Evolutionary conservation across 2,888 invertebrate species (phyloP).

Genomic region (Peribatodes rhomboidaria): DNA sequence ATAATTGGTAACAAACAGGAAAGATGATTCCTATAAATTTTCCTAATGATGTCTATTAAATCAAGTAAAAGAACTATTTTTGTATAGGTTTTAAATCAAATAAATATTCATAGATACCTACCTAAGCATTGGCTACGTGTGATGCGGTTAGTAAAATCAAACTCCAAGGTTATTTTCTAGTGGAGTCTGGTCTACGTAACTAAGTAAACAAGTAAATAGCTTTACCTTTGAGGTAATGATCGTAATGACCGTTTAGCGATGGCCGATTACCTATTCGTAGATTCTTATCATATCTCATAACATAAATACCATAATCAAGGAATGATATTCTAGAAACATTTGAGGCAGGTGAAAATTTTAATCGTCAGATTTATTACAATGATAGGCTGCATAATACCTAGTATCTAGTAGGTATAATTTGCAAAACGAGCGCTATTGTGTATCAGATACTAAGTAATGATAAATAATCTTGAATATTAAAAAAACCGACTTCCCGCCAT

Average conservation of each 20-base stretch:
- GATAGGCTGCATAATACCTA: too few relatives aligned
- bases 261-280: not conserved
- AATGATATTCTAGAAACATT: not conserved
- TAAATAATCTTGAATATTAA: too few relatives aligned
- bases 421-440: too few relatives aligned
- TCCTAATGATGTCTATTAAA: not conserved
- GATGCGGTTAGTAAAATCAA: not conserved
- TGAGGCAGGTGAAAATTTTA: not conserved
- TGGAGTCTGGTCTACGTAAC: not conserved
- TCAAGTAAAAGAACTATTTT: not conserved
- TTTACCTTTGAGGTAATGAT: slow-evolving; percentile 4
- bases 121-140: too few relatives aligned
- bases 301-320: slow-evolving; percentile 1
- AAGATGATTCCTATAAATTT: not conserved
- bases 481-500: too few relatives aligned
- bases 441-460: too few relatives aligned
- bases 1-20: not conserved
- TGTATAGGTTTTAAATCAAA: not conserved
- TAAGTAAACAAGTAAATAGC: not conserved
- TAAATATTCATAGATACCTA: not conserved
- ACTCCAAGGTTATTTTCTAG: slow-evolving; percentile 9
- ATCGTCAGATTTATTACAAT: not conserved
- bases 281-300: not conserved
- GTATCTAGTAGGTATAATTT: too few relatives aligned
- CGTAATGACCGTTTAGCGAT: not conserved